Evolutionary conservation across 2,797 vertebrate species (phyloP).

Genomic region (Urocyon cinereoargenteus): DNA sequence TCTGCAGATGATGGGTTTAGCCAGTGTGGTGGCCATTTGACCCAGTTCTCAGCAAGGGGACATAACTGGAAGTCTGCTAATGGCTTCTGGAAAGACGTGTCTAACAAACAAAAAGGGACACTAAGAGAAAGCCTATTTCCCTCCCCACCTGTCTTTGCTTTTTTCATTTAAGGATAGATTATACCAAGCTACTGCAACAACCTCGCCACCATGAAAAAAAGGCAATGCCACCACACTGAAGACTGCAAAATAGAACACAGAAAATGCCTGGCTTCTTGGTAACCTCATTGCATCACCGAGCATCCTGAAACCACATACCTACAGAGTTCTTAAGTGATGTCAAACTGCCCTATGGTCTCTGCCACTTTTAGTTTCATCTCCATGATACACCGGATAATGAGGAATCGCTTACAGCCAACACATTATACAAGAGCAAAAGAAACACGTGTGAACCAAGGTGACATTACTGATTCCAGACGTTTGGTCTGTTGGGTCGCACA

Average conservation of each 20-base stretch:
- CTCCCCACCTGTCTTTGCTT: neutral
- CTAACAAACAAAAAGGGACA: neutral
- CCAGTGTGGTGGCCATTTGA: neutral
- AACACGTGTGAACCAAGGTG: neutral
- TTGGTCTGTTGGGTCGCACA: neutral
- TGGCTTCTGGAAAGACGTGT: slow-evolving; percentile 7
- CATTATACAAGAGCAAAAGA: neutral
- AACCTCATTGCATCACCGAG: neutral
- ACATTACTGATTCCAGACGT: neutral
- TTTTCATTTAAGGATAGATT: neutral
- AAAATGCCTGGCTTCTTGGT: neutral
- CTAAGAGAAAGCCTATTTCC: neutral
- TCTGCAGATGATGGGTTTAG: neutral
- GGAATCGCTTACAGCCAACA: neutral
- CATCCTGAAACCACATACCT: neutral
- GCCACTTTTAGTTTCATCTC: slow-evolving; percentile 9
- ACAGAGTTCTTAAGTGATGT: neutral
- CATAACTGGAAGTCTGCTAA: neutral
- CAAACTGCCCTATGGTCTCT: neutral
- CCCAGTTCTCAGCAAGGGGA: neutral
- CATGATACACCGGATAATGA: neutral
- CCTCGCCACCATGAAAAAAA: neutral
- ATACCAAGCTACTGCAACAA: neutral
- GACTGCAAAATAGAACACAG: neutral
- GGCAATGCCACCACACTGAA: no score